These are phyloP conservation scores for Brachyhypopomus occidentalis DNA, from an alignment of 2,113 vertebrate genomes.

Conservation along the genomic window DNA sequence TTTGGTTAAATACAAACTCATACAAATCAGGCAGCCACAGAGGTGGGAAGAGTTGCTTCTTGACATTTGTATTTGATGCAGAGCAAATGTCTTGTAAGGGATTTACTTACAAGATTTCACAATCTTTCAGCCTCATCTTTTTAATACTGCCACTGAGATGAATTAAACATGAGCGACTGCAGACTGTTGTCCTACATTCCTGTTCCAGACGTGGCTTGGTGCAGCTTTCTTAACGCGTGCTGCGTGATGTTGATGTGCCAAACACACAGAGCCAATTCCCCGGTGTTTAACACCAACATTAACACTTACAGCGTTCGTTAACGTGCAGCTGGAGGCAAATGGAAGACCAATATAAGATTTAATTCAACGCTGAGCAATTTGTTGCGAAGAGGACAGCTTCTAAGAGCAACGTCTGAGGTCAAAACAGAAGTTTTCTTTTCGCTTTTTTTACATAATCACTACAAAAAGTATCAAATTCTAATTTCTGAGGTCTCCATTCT, in stretches of 20 bases:
- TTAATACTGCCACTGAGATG: neutral
- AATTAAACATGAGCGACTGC: slow-evolving; percentile 16
- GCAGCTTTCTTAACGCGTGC: neutral
- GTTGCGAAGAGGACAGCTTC: neutral
- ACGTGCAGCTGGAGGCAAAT: neutral
- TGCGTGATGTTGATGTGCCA: neutral
- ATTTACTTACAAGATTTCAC: too few species aligned
- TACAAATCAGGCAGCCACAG: slow-evolving; percentile 1
- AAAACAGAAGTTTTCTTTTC: neutral
- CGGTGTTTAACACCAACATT: neutral
- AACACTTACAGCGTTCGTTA: neutral
- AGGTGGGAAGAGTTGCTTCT: neutral
- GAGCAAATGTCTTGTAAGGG: neutral
- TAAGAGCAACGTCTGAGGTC: neutral
- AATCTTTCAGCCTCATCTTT: neutral
- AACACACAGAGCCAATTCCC: neutral
- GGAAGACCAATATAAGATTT: neutral
- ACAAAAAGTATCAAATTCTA: neutral
- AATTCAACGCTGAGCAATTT: neutral
- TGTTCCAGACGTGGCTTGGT: neutral
- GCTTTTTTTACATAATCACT: neutral
- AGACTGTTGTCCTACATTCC: slow-evolving; percentile 5
- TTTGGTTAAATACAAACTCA: slow-evolving; percentile 20
- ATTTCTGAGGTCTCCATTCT: neutral
- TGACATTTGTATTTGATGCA: neutral